phyloP scores from a whole-genome alignment of 2,797 vertebrate genomes.

The Erethizon dorsatum region DNA sequence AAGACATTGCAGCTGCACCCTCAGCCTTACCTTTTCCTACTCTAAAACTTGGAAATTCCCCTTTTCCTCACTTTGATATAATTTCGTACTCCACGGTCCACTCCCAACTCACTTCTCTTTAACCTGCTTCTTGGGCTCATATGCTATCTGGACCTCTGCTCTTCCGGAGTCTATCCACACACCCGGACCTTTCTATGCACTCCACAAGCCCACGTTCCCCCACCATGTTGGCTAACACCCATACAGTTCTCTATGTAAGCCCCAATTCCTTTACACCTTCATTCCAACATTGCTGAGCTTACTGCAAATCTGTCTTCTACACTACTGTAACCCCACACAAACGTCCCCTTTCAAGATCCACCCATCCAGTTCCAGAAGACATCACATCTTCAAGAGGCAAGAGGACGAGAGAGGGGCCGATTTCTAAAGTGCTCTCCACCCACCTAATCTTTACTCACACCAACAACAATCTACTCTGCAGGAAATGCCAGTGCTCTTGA shows the following conservation, averaged over 20 bases:
- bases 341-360: neutral
- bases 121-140: neutral
- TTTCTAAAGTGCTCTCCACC: neutral
- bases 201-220: neutral
- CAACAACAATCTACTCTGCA: neutral
- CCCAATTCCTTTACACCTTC: neutral
- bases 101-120: neutral
- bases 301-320: neutral
- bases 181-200: neutral
- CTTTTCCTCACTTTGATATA: neutral
- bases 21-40: neutral
- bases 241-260: neutral
- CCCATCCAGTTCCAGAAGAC: neutral
- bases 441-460: neutral
- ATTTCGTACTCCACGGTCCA: neutral
- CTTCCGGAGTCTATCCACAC: neutral
- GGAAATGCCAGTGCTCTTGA: neutral
- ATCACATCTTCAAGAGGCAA: neutral
- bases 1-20: neutral
- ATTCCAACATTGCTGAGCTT: neutral
- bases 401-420: neutral
- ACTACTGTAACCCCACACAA: neutral
- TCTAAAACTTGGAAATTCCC: neutral
- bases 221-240: neutral
- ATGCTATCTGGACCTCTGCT: neutral